Base-by-base conservation (phyloP, 1,140 invertebrate genomes). In the Drosophila bocki region DNA sequence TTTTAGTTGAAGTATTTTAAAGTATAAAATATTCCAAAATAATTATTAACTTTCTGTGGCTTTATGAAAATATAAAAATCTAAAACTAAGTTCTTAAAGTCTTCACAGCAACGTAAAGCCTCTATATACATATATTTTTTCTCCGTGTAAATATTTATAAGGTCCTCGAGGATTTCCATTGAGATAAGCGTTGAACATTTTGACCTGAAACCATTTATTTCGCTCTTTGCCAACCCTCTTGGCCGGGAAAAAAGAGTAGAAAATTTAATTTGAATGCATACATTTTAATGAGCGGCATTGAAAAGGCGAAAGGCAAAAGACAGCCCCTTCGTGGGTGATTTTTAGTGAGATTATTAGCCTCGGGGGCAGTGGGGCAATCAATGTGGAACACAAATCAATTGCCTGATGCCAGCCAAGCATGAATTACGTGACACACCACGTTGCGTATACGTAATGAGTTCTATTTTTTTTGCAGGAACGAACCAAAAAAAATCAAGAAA, bases 401-500 rank as follows among this genome's bases (percentile, higher is more conserved):
- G 82, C 62, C 63, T 47, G 44, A 61, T 72, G 54, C 50, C 71
- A 74, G 64, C 75, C 77, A 56, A 88, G 80, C 83, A 62, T 87
- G 71, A 82, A 80, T 78, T 87, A 80, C 84, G 77, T 87, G 84
- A 77, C 63, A 77, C 67, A 75, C 53, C 68, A 83, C 80, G 80
- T 60, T 74, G 81, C 81, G 85, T 90, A 90, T 90, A 90, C 85
- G 78, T 90, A 90, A 90, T 90, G 78, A 90, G 86, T 72, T 77
- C 60, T 64, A 67, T 69, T 81, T 90, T 90, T 50, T 60, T 50
- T 64, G 59, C 65, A 57, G 17, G 26, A 56, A 19, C n/a, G 22
- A 44, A 26, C 42, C 37, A 29, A 59, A 26, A 33, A 32, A 29
- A 19, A 12, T 8, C 26, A 48, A 37, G 2, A 7, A 19, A 47